phyloP scores from a whole-genome alignment of 2,113 vertebrate species.

The Octodon degus region DNA sequence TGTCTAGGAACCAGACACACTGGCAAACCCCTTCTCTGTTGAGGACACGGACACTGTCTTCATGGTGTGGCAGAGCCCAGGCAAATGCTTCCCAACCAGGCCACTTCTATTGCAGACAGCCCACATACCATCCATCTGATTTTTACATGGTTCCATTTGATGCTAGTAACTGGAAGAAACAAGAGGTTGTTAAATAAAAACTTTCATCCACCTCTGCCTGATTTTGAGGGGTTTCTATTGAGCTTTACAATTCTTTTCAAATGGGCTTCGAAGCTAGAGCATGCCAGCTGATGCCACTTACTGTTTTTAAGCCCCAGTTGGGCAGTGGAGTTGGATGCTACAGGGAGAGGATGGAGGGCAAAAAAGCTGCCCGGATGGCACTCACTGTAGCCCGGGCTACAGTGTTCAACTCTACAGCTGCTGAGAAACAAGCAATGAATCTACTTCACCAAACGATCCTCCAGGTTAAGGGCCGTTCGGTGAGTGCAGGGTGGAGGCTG shows the following conservation, averaged over 20 bases:
- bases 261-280: neutral
- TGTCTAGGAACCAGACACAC: neutral
- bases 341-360: fast-evolving
- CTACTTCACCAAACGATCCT: neutral
- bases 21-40: fast-evolving
- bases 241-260: neutral
- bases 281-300: neutral
- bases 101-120: neutral
- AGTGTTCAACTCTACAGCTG: neutral
- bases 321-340: neutral
- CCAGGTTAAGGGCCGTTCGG: neutral
- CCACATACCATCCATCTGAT: fast-evolving
- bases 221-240: neutral
- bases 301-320: neutral
- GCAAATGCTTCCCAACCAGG: neutral
- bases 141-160: neutral
- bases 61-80: fast-evolving
- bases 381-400: neutral
- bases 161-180: neutral
- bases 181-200: neutral
- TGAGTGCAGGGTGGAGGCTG: neutral
- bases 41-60: neutral
- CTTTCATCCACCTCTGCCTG: neutral
- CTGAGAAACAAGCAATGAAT: neutral
- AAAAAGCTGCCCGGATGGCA: fast-evolving